Evolutionary conservation across 2,888 invertebrate genomes (phyloP).

Genomic region (Rhimphoctona megacephalus): DNA sequence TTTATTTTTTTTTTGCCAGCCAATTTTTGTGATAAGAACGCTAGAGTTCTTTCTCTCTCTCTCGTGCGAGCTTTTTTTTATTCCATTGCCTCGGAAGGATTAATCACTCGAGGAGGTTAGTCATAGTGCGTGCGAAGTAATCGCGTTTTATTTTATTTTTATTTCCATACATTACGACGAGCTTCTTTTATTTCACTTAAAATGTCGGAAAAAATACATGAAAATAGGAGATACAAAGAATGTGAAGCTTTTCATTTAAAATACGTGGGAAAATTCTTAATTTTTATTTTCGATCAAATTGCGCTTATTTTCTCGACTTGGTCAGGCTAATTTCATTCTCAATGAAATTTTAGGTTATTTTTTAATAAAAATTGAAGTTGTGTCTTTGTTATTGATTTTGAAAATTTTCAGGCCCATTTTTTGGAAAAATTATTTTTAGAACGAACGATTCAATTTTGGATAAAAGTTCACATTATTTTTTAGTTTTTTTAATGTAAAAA

Average conservation of each 20-base stretch:
- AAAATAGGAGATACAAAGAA: neutral
- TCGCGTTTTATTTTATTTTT: conserved; percentile 27
- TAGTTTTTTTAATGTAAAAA: too few relatives aligned
- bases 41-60: neutral
- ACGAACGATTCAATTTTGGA: neutral
- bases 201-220: neutral
- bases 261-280: neutral
- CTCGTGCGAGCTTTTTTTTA: conserved; percentile 18
- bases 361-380: neutral
- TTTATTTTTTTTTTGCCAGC: conserved; percentile 19
- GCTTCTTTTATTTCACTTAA: neutral
- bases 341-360: neutral
- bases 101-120: conserved; percentile 63
- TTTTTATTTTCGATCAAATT: neutral
- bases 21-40: conserved; percentile 29
- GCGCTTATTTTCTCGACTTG: neutral
- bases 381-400: too few relatives aligned
- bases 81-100: conserved; percentile 39
- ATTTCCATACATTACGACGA: conserved; percentile 11
- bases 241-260: neutral
- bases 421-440: neutral
- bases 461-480: neutral
- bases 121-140: conserved; percentile 47
- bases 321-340: neutral
- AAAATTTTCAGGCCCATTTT: too few relatives aligned